Percentiles rank a stretch among this genome's conserved stretches.
Conservation (phyloP, 2,797 vertebrate genomes). For the Rhynchotus rufescens region DNA sequence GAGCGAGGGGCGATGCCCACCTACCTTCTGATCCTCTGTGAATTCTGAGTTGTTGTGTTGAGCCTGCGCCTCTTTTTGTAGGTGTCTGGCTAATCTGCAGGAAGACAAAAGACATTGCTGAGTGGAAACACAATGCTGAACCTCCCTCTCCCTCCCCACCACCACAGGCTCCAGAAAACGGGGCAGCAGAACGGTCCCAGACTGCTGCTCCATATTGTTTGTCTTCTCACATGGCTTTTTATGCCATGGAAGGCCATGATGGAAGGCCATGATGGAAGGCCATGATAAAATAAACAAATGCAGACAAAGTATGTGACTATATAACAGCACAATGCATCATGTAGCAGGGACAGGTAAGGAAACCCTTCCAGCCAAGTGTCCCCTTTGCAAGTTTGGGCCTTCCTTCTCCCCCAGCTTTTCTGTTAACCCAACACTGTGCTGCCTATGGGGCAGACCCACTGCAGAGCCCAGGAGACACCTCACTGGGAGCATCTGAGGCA, state of each 20-base stretch:
- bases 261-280: background rate
- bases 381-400: background rate
- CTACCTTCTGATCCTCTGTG: constrained; percentile 98
- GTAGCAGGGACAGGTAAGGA: background rate
- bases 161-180: background rate
- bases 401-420: background rate
- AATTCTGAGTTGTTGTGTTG: constrained; percentile 90
- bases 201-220: background rate
- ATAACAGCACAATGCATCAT: background rate
- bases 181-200: background rate
- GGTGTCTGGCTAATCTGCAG: constrained; percentile 93
- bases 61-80: constrained; percentile 96
- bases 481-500: background rate
- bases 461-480: accelerated
- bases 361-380: background rate
- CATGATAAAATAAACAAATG: background rate
- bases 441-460: background rate
- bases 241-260: background rate
- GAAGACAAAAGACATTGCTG: background rate
- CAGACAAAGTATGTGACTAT: background rate
- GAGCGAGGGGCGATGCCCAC: background rate
- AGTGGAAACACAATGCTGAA: background rate
- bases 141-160: too few species aligned
- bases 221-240: background rate
- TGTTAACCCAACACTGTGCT: background rate